Conservation (phyloP, 2,113 vertebrate species). For the Sander vitreus region DNA sequence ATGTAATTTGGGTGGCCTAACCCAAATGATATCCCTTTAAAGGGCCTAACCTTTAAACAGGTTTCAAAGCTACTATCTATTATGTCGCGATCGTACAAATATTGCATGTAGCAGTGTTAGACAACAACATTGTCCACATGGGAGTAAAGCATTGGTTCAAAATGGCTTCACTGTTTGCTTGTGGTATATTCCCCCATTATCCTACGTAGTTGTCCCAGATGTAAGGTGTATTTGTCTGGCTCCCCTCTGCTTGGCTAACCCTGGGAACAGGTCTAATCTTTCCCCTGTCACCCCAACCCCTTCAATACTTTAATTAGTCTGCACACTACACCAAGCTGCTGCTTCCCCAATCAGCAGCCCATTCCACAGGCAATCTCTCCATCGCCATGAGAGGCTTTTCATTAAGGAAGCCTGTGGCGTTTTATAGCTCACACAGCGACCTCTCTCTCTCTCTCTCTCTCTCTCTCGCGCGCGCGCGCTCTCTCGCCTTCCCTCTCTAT, state of each 20-base stretch:
- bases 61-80: neutral
- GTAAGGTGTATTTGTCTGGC: conserved; percentile 37
- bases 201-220: conserved; percentile 31
- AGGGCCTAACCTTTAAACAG: neutral
- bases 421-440: conserved; percentile 67
- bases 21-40: no score
- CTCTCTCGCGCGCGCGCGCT: neutral
- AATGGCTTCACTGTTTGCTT: neutral
- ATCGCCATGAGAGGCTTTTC: conserved; percentile 80
- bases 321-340: conserved; percentile 61
- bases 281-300: conserved; percentile 50
- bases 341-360: conserved; percentile 74
- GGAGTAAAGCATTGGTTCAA: neutral
- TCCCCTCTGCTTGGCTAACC: conserved; percentile 28
- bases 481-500: conserved; percentile 48
- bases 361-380: conserved; percentile 75
- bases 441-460: conserved; percentile 24
- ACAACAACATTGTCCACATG: neutral
- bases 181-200: conserved; percentile 11
- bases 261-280: conserved; percentile 64
- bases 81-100: neutral
- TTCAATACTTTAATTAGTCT: conserved; percentile 76
- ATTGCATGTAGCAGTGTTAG: conserved; percentile 3
- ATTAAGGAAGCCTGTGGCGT: conserved; percentile 74
- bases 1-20: neutral